Percentiles rank a stretch among this genome's conserved stretches.
Evolutionary conservation across 2,888 invertebrate genomes (phyloP).

Genomic region (Homarus gammarus): DNA sequence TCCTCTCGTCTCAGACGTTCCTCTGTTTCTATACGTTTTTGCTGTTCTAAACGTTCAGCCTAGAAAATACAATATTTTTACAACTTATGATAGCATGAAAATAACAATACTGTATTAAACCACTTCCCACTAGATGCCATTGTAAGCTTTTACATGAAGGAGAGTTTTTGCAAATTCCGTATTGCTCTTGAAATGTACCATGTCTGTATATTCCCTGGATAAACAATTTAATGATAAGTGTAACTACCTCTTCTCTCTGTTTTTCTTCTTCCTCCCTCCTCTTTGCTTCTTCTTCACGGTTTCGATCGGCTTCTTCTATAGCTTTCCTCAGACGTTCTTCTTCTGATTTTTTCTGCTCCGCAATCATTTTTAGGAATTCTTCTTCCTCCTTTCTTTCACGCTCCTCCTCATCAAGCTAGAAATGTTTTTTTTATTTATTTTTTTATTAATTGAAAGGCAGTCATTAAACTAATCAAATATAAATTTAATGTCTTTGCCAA

Average conservation of each 20-base stretch:
- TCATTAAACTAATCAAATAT: too few relatives aligned
- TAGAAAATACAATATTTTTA: constrained; percentile 59
- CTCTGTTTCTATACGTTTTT: constrained; percentile 89
- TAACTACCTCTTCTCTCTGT: constrained; percentile 84
- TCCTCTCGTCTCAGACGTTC: constrained; percentile 91
- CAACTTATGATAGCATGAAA: neutral
- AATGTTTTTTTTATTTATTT: too few relatives aligned
- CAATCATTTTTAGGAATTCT: constrained; percentile 88
- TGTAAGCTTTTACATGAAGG: neutral
- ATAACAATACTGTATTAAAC: neutral
- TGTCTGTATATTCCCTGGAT: too few relatives aligned
- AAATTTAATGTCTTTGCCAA: too few relatives aligned
- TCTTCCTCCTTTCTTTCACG: constrained; percentile 87
- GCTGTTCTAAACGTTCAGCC: constrained; percentile 79
- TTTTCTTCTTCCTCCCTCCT: constrained; percentile 73
- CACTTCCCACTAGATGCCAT: neutral
- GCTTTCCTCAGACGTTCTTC: constrained; percentile 92
- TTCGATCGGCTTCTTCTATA: constrained; percentile 83
- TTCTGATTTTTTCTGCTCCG: constrained; percentile 89
- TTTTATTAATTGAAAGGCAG: too few relatives aligned
- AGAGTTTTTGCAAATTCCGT: too few relatives aligned
- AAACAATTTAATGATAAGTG: neutral
- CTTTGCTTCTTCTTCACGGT: constrained; percentile 80
- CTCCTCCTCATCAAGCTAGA: constrained; percentile 86
- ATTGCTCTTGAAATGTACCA: too few relatives aligned